Percentiles rank a stretch among this genome's conserved stretches.
These are phyloP conservation scores for Aphidoletes aphidimyza DNA, from an alignment of 2,888 invertebrate species.

Conservation along the genomic window DNA sequence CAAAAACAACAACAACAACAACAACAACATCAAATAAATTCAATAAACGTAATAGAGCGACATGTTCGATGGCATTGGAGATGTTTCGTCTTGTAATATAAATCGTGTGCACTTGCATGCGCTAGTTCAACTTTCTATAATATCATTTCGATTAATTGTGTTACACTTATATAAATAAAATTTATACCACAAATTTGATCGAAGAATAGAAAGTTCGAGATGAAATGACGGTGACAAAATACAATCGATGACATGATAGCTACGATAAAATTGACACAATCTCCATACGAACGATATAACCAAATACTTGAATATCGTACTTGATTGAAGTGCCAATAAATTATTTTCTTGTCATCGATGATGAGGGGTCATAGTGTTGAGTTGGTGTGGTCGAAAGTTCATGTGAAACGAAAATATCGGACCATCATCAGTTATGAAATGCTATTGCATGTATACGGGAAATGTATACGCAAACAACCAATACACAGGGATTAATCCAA, in stretches of 20 bases:
- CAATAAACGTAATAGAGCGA: no score
- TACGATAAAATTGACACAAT: not conserved
- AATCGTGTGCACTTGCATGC: no score
- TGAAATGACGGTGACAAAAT: not conserved
- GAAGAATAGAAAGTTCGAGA: constrained; percentile 5
- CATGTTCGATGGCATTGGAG: no score
- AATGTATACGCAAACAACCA: no score
- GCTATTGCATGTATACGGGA: no score
- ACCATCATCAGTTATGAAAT: not conserved
- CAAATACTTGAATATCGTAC: not conserved
- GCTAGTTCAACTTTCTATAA: not conserved
- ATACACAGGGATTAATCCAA: no score
- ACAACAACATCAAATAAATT: not conserved
- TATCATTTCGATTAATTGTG: constrained; percentile 7
- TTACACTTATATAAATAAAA: not conserved
- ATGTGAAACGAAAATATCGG: not conserved
- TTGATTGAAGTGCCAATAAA: constrained; percentile 17
- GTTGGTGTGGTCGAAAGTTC: not conserved
- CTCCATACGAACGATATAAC: no score
- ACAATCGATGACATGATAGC: constrained; percentile 17
- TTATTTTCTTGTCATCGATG: not conserved
- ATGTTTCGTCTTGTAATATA: no score
- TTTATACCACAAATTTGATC: constrained; percentile 4
- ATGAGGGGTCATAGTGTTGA: not conserved
- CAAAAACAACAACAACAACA: not conserved